Evolutionary conservation across 2,888 invertebrate species (phyloP).

Genomic region (Amphimallon solstitiale): DNA sequence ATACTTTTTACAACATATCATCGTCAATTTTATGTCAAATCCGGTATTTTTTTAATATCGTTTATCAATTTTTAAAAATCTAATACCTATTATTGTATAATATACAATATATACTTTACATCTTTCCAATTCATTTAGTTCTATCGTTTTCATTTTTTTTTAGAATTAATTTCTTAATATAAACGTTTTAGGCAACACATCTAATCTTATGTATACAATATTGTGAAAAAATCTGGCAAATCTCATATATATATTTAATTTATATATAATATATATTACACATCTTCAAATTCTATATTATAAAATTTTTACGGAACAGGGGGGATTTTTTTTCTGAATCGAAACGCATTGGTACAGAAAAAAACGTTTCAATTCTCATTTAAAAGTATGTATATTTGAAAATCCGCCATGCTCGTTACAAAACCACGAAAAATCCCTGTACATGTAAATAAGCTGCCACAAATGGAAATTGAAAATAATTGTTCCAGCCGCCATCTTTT

Average conservation of each 20-base stretch:
- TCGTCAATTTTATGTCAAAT: too few relatives aligned
- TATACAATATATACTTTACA: neutral
- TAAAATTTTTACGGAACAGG: neutral
- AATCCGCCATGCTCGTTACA: neutral
- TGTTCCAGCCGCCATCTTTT: conserved; percentile 21
- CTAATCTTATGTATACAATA: conserved; percentile 33
- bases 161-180: conserved; percentile 23
- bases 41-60: too few relatives aligned
- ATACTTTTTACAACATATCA: too few relatives aligned
- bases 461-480: neutral
- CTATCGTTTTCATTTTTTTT: conserved; percentile 2
- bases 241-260: conserved; percentile 23
- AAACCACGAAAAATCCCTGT: conserved; percentile 22
- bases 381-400: neutral
- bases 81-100: too few relatives aligned
- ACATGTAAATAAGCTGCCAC: conserved; percentile 5
- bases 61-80: too few relatives aligned
- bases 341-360: neutral
- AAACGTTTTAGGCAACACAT: conserved; percentile 32
- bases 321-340: neutral
- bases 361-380: neutral
- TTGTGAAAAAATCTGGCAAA: conserved; percentile 35
- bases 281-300: conserved; percentile 7
- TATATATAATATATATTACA: conserved; percentile 28
- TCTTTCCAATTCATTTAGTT: neutral